Conservation (phyloP, 1,140 invertebrate genomes). For the Phenacoccus solenopsis region DNA sequence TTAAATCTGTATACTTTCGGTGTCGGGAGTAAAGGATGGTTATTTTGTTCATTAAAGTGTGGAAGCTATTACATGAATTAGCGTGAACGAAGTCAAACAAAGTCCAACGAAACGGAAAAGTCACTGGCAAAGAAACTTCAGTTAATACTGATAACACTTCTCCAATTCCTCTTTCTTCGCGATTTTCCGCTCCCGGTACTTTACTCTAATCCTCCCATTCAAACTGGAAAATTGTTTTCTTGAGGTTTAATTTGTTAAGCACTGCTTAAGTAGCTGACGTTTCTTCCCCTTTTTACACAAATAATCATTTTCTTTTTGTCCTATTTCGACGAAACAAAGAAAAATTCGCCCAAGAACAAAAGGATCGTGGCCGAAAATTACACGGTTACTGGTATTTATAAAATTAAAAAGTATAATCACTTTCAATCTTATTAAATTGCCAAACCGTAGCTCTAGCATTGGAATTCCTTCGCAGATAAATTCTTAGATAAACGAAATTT, state of each 20-base stretch:
- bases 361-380: conserved; percentile 3
- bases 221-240: conserved; percentile 18
- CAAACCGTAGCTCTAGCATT: background rate
- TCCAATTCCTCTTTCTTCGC: conserved; percentile 7
- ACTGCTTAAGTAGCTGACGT: conserved; percentile 16
- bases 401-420: conserved; percentile 16
- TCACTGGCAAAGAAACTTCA: conserved; percentile 16
- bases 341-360: background rate
- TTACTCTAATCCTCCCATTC: conserved; percentile 5
- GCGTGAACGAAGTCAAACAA: conserved; percentile 17
- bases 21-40: background rate
- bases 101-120: conserved; percentile 17
- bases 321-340: background rate
- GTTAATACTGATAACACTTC: conserved; percentile 18
- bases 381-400: conserved; percentile 8
- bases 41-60: conserved; percentile 18
- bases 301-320: conserved; percentile 12
- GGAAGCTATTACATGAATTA: conserved; percentile 17
- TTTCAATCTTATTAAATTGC: conserved; percentile 12
- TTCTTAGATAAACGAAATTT: conserved; percentile 14
- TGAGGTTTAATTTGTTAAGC: conserved; percentile 18
- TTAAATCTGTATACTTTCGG: conserved; percentile 2
- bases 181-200: background rate
- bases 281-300: conserved; percentile 12
- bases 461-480: background rate